A percentile compares a stretch with the other conserved stretches of the same genome.
Evolutionary conservation across 2,888 invertebrate species (phyloP).

Genomic region (Muscina levida): DNA sequence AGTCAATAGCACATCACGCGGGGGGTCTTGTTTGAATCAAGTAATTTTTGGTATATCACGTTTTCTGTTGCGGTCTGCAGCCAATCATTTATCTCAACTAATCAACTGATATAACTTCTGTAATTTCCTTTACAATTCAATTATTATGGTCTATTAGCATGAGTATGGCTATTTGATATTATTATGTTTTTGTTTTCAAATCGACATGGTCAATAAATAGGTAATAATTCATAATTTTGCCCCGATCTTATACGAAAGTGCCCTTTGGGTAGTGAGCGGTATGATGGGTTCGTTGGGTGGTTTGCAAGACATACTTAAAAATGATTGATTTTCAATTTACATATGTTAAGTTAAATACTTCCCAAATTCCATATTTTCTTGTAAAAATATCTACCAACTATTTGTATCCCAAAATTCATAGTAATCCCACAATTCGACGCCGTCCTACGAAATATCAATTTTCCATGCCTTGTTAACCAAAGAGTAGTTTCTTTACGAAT

Average conservation of each 20-base stretch:
- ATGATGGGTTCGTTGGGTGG: not conserved
- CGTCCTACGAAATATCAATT: too few relatives aligned
- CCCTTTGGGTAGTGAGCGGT: not conserved
- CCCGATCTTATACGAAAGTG: not conserved
- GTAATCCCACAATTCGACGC: too few relatives aligned
- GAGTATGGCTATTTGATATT: constrained; percentile 28
- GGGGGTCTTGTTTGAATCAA: not conserved
- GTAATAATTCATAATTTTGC: constrained; percentile 52
- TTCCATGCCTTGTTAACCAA: not conserved
- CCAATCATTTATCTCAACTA: constrained; percentile 66
- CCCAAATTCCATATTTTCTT: too few relatives aligned
- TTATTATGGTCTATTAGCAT: constrained; percentile 42
- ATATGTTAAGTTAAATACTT: too few relatives aligned
- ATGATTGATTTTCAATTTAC: too few relatives aligned
- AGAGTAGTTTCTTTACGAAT: constrained; percentile 23
- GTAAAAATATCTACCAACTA: too few relatives aligned
- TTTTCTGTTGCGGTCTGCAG: not conserved
- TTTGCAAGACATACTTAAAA: too few relatives aligned
- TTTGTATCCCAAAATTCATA: too few relatives aligned
- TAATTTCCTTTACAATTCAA: constrained; percentile 60
- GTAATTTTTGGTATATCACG: constrained; percentile 9
- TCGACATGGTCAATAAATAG: constrained; percentile 39
- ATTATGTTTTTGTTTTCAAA: constrained; percentile 41
- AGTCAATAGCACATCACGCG: not conserved
- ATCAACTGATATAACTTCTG: constrained; percentile 66